Evolutionary conservation across 2,888 invertebrate genomes (phyloP), one percentile per base, ranked within the genome.

Genomic region (Allacma fusca): DNA sequence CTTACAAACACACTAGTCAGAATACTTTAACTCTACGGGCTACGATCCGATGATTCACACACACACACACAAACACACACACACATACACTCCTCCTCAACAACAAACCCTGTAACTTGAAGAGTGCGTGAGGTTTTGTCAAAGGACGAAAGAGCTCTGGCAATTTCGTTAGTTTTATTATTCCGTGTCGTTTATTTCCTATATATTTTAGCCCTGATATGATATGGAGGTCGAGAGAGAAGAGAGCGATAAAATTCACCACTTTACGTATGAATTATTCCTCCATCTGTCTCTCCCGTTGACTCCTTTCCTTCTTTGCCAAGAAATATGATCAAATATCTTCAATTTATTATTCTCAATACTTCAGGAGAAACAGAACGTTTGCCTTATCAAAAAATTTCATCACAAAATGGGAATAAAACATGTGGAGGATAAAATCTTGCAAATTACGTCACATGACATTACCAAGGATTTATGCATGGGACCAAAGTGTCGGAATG

Each of bases 191-290:
- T 28, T 13, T 64, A 13, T 64, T n/a, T n/a, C n/a, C n/a, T n/a
- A 29, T 26, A 40, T 68, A 68, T 68, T 40, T 68, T 29, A 68
- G 28, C 19, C 21, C 21, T 40, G 21, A 29, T 13, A 67, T 13
- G n/a, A 26, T 1, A n/a, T n/a, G 40, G 9, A 50, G 50, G 2
- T 1, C 5, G n/a, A 50, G n/a, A 50, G 19, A 50, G 50, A 13
- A 50, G n/a, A 40, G 40, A 68, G 40, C 40, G 40, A 68, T 68
- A 68, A 68, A 68, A 68, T 68, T 68, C 40, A 34, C 26, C 68
- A 68, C 68, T 40, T 40, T 67, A 28, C 28, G 21, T 40, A 68
- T 68, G 68, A 68, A 68, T 21, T 68, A 68, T 40, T 29, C 40
- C 21, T 9, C 34, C 40, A 16, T 50, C 50, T 50, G 50, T n/a